Conservation (phyloP, 1,140 invertebrate genomes). For the Drosophila baimaii region DNA sequence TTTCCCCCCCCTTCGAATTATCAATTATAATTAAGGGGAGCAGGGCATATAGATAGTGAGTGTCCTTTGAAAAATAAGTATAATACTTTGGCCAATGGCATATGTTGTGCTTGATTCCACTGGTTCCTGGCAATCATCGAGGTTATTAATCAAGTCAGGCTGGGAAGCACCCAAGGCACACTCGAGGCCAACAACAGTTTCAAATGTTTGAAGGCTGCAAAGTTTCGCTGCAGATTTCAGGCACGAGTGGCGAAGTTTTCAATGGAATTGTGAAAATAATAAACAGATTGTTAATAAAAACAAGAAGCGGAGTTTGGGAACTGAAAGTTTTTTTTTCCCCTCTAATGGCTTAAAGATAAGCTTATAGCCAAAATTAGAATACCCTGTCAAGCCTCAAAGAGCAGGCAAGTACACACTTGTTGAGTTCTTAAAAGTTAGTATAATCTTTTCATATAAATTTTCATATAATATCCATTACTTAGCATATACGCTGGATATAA, state of each 20-base stretch:
- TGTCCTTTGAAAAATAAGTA: constrained; percentile 26
- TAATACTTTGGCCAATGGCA: constrained; percentile 35
- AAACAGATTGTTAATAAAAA: constrained; percentile 3
- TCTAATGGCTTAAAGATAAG: background rate
- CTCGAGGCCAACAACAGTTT: constrained; percentile 28
- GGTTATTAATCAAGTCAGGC: constrained; percentile 45
- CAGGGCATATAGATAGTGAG: no score
- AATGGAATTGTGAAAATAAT: constrained; percentile 7
- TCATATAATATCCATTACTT: no score
- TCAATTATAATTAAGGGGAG: background rate
- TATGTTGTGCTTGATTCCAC: constrained; percentile 18
- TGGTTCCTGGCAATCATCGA: constrained; percentile 11
- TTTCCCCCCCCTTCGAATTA: background rate
- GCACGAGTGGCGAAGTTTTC: background rate
- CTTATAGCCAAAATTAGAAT: no score
- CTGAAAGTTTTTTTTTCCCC: background rate
- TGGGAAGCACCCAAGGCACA: constrained; percentile 1
- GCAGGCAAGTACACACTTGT: background rate
- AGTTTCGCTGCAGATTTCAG: background rate
- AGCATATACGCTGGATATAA: no score
- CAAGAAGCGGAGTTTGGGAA: background rate
- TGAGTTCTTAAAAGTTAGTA: background rate
- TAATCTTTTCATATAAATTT: no score
- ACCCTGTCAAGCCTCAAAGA: no score
- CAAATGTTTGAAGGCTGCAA: constrained; percentile 2